These are phyloP conservation scores for Uromys caudimaculatus DNA, from an alignment of 2,797 vertebrate genomes.

Conservation along the genomic window DNA sequence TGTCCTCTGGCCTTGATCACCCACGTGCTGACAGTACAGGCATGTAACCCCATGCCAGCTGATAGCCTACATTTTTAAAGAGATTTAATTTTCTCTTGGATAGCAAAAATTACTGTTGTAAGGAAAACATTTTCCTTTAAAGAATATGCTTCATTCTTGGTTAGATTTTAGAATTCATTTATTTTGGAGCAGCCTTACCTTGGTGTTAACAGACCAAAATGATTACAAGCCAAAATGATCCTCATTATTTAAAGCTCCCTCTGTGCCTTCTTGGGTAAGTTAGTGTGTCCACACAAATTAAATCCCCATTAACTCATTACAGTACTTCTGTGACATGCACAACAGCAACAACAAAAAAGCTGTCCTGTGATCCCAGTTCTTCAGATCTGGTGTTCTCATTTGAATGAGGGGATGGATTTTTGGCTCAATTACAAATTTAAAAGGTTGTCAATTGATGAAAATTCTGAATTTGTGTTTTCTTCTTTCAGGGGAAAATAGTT, in stretches of 20 bases:
- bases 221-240: neutral
- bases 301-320: neutral
- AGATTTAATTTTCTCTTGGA: neutral
- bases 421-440: slow-evolving; percentile 28
- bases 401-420: neutral
- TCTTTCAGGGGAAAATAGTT: slow-evolving; percentile 94
- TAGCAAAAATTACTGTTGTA: neutral
- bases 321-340: neutral
- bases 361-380: neutral
- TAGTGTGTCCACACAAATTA: neutral
- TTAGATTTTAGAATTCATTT: slow-evolving; percentile 41
- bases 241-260: neutral
- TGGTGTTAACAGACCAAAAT: neutral
- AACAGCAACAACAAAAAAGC: neutral
- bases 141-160: neutral
- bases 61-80: neutral
- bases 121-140: neutral
- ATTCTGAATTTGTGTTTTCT: slow-evolving; percentile 65
- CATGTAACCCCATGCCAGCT: neutral
- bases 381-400: neutral
- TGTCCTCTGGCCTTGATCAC: no score
- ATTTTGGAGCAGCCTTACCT: neutral
- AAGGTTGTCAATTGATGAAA: neutral
- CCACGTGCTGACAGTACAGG: neutral
- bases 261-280: neutral